Conservation (phyloP, 2,797 vertebrate species). For the Spheniscus humboldti region DNA sequence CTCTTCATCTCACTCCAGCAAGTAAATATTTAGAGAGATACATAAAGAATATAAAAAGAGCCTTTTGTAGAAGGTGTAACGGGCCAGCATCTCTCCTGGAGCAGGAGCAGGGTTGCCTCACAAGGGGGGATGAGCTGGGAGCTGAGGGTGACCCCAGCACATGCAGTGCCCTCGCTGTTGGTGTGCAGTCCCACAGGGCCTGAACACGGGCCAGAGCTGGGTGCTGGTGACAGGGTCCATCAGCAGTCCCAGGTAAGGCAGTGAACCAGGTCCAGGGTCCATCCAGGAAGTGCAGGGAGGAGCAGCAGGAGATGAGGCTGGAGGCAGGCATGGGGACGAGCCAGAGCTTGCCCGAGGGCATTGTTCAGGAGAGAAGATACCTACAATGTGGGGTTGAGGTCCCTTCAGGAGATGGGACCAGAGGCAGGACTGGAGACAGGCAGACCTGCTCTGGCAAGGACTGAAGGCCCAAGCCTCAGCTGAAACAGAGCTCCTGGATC, state of each 20-base stretch:
- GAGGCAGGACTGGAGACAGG: neutral
- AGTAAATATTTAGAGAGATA: neutral
- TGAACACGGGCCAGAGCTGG: neutral
- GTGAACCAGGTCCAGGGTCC: neutral
- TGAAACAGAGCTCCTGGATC: neutral
- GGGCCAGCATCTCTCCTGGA: neutral
- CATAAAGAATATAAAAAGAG: neutral
- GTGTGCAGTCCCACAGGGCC: neutral
- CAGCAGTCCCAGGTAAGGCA: neutral
- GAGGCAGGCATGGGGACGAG: neutral
- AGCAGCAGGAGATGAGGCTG: neutral
- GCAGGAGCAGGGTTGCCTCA: neutral
- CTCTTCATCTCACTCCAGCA: neutral
- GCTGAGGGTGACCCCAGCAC: neutral
- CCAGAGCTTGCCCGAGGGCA: neutral
- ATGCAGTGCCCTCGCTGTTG: neutral
- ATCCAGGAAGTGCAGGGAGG: neutral
- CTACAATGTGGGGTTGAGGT: rapidly evolving
- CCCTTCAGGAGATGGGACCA: neutral
- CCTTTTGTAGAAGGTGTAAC: neutral
- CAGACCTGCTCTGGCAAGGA: neutral
- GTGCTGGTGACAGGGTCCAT: neutral
- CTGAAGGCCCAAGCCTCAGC: neutral
- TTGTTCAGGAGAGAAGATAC: neutral
- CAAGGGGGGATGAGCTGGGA: rapidly evolving